Percentiles rank a stretch among this genome's conserved stretches.
Evolutionary conservation across 2,113 vertebrate genomes (phyloP).

Genomic region (Crotophaga sulcirostris): DNA sequence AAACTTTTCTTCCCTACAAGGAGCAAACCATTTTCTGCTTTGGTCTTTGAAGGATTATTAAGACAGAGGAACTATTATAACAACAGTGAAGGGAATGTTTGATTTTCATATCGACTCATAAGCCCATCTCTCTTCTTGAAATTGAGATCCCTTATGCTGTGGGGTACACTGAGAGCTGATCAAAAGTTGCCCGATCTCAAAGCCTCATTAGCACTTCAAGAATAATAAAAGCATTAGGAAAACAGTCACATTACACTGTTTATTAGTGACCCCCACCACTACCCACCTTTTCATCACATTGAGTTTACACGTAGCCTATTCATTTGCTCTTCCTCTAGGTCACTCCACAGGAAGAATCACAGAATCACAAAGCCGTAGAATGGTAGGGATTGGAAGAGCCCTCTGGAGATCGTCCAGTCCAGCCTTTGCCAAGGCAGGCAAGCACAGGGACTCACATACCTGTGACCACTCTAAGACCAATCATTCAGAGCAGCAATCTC

Average conservation of each 20-base stretch:
- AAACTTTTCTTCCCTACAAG: not conserved
- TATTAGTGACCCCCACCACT: not conserved
- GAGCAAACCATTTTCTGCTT: constrained; percentile 1
- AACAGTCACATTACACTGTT: not conserved
- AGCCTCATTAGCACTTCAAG: not conserved
- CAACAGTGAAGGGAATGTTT: not conserved
- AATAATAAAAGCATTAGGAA: not conserved
- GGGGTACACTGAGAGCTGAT: not conserved
- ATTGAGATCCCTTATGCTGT: not conserved
- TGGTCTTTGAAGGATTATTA: not conserved
- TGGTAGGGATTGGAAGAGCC: too few species aligned
- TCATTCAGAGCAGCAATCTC: not conserved
- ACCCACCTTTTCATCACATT: not conserved
- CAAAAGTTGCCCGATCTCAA: not conserved
- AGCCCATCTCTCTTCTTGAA: not conserved
- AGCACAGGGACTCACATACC: not conserved
- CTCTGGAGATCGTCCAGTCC: too few species aligned
- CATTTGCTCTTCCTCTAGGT: not conserved
- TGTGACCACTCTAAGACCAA: not conserved
- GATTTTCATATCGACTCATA: not conserved
- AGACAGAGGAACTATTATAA: constrained; percentile 12
- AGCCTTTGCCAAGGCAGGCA: not conserved
- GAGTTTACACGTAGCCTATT: not conserved
- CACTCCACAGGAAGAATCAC: not conserved
- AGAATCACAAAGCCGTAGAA: too few species aligned